Percentiles rank a stretch among this genome's conserved stretches.
These are phyloP conservation scores for Heliocidaris erythrogramma DNA, from an alignment of 35 echinoderm and acorn worm species.

Conservation along the genomic window DNA sequence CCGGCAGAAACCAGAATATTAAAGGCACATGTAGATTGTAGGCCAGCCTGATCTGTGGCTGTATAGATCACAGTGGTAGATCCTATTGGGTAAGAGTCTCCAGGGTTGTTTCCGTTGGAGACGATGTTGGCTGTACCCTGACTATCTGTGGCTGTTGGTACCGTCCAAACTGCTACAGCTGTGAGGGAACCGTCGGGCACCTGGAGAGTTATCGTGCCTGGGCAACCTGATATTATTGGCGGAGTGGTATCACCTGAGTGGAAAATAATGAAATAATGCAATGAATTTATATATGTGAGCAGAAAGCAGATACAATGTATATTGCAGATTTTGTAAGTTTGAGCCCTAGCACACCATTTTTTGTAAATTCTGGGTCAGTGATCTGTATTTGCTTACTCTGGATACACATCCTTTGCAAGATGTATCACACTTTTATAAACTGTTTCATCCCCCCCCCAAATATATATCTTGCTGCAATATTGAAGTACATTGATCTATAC, in stretches of 20 bases:
- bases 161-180: conserved; percentile 25
- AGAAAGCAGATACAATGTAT: no score
- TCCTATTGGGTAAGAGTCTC: conserved; percentile 47
- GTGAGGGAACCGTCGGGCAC: background rate
- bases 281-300: background rate
- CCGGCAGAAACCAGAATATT: conserved; percentile 13
- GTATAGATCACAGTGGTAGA: conserved; percentile 63
- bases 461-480: no score
- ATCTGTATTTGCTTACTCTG: no score
- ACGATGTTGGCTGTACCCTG: background rate
- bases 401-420: no score
- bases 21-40: conserved; percentile 46
- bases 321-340: no score
- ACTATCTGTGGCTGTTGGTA: conserved; percentile 65
- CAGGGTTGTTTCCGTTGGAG: conserved; percentile 34
- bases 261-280: background rate
- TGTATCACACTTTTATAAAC: no score
- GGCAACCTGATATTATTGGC: conserved; percentile 35
- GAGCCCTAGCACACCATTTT: no score
- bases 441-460: no score
- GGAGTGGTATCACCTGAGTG: conserved; percentile 35
- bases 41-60: conserved; percentile 67
- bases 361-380: no score
- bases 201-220: background rate
- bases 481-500: no score